A percentile compares a stretch with the other conserved stretches of the same genome.
Conservation (phyloP, 2,797 vertebrate species). For the Phaenicophaeus curvirostris region DNA sequence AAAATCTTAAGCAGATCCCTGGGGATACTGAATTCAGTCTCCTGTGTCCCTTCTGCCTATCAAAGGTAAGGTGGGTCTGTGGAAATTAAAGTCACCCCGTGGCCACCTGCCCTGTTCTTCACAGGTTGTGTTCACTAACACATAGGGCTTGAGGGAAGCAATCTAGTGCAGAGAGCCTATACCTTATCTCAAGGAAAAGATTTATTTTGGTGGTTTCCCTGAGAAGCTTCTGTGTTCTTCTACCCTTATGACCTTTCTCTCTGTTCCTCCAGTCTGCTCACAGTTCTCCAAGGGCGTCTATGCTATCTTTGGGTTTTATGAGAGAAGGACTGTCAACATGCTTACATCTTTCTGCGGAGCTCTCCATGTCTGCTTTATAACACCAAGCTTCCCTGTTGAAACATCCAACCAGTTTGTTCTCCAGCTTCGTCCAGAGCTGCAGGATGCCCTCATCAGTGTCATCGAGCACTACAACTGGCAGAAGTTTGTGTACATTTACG, state of each 20-base stretch:
- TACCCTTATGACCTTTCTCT: background rate
- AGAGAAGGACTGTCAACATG: conserved; percentile 98
- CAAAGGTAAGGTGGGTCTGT: background rate
- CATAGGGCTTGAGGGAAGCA: fast-evolving
- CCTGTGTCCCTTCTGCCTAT: background rate
- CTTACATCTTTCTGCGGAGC: conserved; percentile 98
- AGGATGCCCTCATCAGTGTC: conserved; percentile 94
- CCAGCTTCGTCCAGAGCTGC: conserved; percentile 95
- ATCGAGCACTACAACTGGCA: conserved; percentile 96
- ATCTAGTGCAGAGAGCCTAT: background rate
- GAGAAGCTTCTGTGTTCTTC: background rate
- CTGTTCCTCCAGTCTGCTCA: conserved; percentile 87
- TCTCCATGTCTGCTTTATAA: conserved; percentile 97
- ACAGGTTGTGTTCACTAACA: background rate
- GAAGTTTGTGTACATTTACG: conserved; percentile 99
- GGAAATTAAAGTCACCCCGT: background rate
- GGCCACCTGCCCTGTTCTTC: background rate
- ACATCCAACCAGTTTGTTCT: conserved; percentile 98
- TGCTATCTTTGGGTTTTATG: conserved; percentile 98
- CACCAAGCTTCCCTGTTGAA: conserved; percentile 95
- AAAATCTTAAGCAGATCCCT: background rate
- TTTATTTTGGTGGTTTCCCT: background rate
- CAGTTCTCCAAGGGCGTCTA: conserved; percentile 99
- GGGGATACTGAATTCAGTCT: background rate
- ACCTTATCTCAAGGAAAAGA: background rate